Conservation (phyloP, 2,113 vertebrate species). For the Austrofundulus limnaeus region DNA sequence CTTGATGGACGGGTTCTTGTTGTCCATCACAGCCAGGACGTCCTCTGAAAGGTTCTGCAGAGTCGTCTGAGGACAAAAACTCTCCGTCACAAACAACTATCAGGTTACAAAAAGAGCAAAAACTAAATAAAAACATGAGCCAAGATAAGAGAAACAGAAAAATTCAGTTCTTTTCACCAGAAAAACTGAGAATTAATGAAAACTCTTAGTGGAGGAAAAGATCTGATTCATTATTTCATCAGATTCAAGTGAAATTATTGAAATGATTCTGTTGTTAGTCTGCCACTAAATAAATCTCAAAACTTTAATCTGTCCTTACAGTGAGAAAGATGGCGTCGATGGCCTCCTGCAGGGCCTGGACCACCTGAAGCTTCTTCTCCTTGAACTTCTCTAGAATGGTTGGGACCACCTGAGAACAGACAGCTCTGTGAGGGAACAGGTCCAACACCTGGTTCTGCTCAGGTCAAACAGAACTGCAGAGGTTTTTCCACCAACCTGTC, state of each 20-base stretch:
- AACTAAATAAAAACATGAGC: too few species aligned
- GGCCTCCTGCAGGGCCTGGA: slow-evolving; percentile 94
- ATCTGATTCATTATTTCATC: too few species aligned
- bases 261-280: too few species aligned
- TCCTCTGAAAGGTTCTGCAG: slow-evolving; percentile 95
- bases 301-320: slow-evolving; percentile 75
- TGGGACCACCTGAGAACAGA: slow-evolving; percentile 85
- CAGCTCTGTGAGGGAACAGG: background rate
- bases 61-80: slow-evolving; percentile 83
- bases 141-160: too few species aligned
- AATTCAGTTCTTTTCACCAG: too few species aligned
- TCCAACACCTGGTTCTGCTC: background rate
- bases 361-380: slow-evolving; percentile 97
- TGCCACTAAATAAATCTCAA: too few species aligned
- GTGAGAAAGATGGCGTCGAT: slow-evolving; percentile 96
- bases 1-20: slow-evolving; percentile 98
- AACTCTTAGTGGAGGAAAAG: too few species aligned
- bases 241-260: too few species aligned
- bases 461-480: too few species aligned
- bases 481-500: too few species aligned
- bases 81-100: background rate
- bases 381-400: slow-evolving; percentile 98
- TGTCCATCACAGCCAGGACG: slow-evolving; percentile 95
- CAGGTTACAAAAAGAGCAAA: background rate
- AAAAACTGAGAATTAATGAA: too few species aligned